Percentiles rank a stretch among this genome's conserved stretches.
These are phyloP conservation scores for Penaeus indicus DNA, from an alignment of 1,140 invertebrate species.

Conservation along the genomic window DNA sequence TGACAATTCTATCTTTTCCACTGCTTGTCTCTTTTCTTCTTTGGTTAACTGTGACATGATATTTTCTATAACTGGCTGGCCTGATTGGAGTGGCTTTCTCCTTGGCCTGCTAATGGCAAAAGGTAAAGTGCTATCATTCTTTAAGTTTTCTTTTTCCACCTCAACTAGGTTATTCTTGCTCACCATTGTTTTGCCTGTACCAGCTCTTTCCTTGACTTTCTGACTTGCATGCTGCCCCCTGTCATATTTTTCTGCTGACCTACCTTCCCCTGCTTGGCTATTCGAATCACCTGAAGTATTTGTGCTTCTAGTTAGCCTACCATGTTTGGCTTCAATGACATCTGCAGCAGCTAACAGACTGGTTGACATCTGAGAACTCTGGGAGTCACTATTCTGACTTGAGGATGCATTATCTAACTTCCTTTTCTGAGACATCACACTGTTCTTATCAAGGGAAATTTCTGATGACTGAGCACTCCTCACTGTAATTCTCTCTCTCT, in stretches of 20 bases:
- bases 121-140: slow-evolving; percentile 24
- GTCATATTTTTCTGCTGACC: no score
- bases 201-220: slow-evolving; percentile 28
- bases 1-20: slow-evolving; percentile 10
- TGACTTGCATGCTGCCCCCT: background rate
- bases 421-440: no score
- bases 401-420: background rate
- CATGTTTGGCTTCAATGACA: background rate
- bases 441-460: no score
- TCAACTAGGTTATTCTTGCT: slow-evolving; percentile 34
- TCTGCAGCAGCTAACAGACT: slow-evolving; percentile 19
- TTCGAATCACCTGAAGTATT: no score
- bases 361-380: slow-evolving; percentile 14
- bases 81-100: slow-evolving; percentile 43
- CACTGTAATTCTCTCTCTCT: no score
- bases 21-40: slow-evolving; percentile 26
- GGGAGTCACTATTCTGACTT: background rate
- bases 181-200: background rate
- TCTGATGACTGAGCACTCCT: no score
- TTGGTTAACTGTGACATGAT: slow-evolving; percentile 45
- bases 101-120: slow-evolving; percentile 31
- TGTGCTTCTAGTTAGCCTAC: background rate
- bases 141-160: slow-evolving; percentile 46
- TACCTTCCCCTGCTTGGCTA: no score
- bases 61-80: slow-evolving; percentile 42